A percentile compares a stretch with the other conserved stretches of the same genome.
phyloP scores from a whole-genome alignment of 2,888 invertebrate genomes.

The Notodonta dromedarius region DNA sequence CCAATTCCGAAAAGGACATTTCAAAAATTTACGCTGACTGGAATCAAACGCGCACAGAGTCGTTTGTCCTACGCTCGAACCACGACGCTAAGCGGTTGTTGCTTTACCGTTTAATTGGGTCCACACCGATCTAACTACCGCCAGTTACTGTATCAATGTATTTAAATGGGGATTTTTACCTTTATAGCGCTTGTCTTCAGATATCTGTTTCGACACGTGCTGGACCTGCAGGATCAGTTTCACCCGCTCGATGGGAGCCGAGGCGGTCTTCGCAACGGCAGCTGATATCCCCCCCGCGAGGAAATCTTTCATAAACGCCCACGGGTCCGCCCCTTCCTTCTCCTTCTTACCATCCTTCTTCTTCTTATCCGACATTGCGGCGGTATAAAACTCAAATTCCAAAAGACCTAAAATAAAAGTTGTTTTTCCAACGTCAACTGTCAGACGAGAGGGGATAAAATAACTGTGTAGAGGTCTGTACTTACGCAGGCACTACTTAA shows the following conservation, averaged over 20 bases:
- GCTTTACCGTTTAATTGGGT: too few relatives aligned
- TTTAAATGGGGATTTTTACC: conserved; percentile 52
- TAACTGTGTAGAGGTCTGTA: background rate
- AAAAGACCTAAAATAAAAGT: conserved; percentile 1
- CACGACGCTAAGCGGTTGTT: too few relatives aligned
- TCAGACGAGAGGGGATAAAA: background rate
- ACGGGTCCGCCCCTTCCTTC: conserved; percentile 47
- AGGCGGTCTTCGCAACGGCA: conserved; percentile 96
- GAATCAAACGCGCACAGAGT: too few relatives aligned
- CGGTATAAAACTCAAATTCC: background rate
- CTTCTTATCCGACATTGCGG: conserved; percentile 12
- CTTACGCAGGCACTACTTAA: background rate
- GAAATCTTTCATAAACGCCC: conserved; percentile 95
- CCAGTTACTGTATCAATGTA: too few relatives aligned
- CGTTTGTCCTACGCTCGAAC: too few relatives aligned
- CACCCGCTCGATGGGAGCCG: conserved; percentile 97
- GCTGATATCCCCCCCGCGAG: conserved; percentile 96
- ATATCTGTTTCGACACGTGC: conserved; percentile 95
- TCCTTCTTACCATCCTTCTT: conserved; percentile 19
- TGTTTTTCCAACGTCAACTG: background rate
- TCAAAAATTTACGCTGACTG: too few relatives aligned
- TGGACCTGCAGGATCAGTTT: conserved; percentile 97
- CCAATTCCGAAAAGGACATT: too few relatives aligned
- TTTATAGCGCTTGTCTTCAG: conserved; percentile 95
- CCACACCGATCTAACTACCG: too few relatives aligned